Evolutionary conservation across 2,113 vertebrate genomes (phyloP).

Genomic region (Passer domesticus): DNA sequence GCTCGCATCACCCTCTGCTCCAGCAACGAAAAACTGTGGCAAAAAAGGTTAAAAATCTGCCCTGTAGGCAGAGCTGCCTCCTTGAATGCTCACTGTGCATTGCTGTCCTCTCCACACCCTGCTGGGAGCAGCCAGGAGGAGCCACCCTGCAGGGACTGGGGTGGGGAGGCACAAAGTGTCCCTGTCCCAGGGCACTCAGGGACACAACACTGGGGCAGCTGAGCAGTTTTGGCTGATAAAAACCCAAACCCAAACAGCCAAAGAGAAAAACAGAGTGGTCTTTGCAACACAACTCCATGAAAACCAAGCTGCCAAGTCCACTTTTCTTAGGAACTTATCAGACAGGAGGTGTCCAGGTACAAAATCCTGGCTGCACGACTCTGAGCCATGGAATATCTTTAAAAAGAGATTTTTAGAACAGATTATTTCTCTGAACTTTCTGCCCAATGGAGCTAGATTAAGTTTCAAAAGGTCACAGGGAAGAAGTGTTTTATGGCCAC

Average conservation of each 20-base stretch:
- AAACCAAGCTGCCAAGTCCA: not conserved
- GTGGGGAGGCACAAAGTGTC: not conserved
- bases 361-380: not conserved
- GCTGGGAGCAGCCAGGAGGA: not conserved
- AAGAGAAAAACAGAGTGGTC: not conserved
- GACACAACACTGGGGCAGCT: not conserved
- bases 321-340: not conserved
- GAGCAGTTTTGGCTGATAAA: not conserved
- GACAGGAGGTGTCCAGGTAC: not conserved
- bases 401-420: not conserved
- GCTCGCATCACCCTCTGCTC: not conserved
- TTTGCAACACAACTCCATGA: not conserved
- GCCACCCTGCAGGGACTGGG: not conserved
- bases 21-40: not conserved
- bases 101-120: not conserved
- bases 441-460: not conserved
- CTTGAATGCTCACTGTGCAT: not conserved
- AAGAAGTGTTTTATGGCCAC: slow-evolving; percentile 4
- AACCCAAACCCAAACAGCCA: not conserved
- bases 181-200: not conserved
- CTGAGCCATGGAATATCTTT: not conserved
- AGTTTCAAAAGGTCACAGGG: not conserved
- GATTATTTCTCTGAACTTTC: not conserved
- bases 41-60: not conserved
- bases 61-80: not conserved